Percentiles rank a stretch among this genome's conserved stretches.
These are phyloP conservation scores for Andrena cerasifolii DNA, from an alignment of 1,140 invertebrate genomes.

Conservation along the genomic window DNA sequence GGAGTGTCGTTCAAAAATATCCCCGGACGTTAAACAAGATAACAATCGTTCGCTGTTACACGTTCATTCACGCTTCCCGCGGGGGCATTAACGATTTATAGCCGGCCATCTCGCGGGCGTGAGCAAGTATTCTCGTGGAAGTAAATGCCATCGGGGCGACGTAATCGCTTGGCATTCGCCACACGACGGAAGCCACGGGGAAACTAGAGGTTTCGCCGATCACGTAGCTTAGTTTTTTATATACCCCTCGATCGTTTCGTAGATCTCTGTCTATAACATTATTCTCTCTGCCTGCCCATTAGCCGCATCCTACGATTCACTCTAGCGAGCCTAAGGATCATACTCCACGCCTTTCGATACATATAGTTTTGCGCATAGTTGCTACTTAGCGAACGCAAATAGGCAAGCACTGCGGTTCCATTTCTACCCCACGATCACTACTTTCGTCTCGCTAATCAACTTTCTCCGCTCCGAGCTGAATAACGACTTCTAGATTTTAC, in stretches of 20 bases:
- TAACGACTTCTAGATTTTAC: not conserved
- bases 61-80: conserved; percentile 17
- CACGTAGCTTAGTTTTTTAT: not conserved
- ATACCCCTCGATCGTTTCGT: not conserved
- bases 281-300: conserved; percentile 19
- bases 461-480: not conserved
- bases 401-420: not conserved
- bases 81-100: conserved; percentile 24
- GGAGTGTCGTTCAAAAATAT: conserved; percentile 40
- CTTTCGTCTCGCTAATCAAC: conserved; percentile 8
- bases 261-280: not conserved
- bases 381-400: conserved; percentile 22
- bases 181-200: not conserved
- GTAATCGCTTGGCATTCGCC: conserved; percentile 1
- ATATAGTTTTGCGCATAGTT: not conserved
- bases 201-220: not conserved
- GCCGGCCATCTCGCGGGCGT: not conserved
- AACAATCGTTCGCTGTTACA: conserved; percentile 48
- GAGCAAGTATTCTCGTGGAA: conserved; percentile 7
- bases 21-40: conserved; percentile 47
- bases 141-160: conserved; percentile 26
- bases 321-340: conserved; percentile 4
- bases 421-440: not conserved
- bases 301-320: conserved; percentile 28
- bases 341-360: not conserved